Conservation (phyloP, 2,113 vertebrate species). For the Muntiacus muntjak region DNA sequence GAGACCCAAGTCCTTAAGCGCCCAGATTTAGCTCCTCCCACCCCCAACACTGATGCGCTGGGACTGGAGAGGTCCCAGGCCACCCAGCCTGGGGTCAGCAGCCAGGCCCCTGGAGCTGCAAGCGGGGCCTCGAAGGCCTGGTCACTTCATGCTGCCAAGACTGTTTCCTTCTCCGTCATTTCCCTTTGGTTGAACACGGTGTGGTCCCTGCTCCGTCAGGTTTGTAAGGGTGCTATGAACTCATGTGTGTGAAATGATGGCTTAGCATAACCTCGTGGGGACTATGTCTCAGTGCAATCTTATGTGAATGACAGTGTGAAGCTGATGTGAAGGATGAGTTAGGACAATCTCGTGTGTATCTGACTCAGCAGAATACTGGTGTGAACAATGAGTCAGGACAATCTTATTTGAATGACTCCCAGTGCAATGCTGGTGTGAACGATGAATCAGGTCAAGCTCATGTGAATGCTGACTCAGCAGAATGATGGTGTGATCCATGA, state of each 20-base stretch:
- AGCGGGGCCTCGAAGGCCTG: rapidly evolving
- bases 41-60: rapidly evolving
- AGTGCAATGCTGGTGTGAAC: not conserved
- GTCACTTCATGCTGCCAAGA: rapidly evolving
- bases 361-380: too few species aligned
- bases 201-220: rapidly evolving
- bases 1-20: not conserved
- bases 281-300: not conserved
- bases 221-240: rapidly evolving
- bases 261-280: not conserved
- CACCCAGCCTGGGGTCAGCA: not conserved
- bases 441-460: rapidly evolving
- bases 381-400: too few species aligned
- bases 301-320: not conserved
- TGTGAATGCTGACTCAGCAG: not conserved
- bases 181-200: not conserved
- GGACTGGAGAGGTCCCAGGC: not conserved
- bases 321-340: not conserved
- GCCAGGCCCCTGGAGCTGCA: not conserved
- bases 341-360: not conserved
- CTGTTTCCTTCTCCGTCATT: not conserved
- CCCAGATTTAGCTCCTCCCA: not conserved
- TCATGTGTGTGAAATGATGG: rapidly evolving
- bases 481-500: not conserved
- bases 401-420: too few species aligned